Percentiles rank a stretch among this genome's conserved stretches.
Conservation (phyloP, 1,140 invertebrate species). For the Archivesica marissinica region DNA sequence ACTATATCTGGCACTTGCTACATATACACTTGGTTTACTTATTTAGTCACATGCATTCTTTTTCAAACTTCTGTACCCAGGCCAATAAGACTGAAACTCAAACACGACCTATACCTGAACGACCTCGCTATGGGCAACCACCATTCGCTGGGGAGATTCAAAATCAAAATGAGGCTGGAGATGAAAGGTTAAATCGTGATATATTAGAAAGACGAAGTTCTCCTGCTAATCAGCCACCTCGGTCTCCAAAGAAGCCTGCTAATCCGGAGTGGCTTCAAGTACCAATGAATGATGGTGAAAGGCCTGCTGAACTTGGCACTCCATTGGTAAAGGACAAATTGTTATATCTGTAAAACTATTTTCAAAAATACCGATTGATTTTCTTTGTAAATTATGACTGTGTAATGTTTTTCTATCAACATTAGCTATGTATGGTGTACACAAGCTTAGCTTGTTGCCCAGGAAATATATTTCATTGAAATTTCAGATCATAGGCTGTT, state of each 20-base stretch:
- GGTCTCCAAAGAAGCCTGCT: neutral
- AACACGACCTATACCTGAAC: slow-evolving; percentile 34
- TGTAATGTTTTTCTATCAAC: no score
- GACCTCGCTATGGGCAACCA: slow-evolving; percentile 40
- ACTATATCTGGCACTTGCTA: neutral
- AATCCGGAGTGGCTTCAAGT: neutral
- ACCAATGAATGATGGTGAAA: neutral
- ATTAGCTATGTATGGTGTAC: no score
- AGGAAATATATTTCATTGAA: no score
- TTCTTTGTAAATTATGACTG: no score
- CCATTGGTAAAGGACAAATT: slow-evolving; percentile 23
- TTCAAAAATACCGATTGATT: no score
- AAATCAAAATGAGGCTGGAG: neutral
- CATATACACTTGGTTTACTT: neutral
- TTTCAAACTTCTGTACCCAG: slow-evolving; percentile 20
- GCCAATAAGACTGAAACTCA: slow-evolving; percentile 34
- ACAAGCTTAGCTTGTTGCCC: no score
- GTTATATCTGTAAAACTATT: no score
- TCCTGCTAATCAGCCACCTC: neutral
- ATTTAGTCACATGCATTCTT: no score
- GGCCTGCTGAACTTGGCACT: neutral
- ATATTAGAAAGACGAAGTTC: neutral
- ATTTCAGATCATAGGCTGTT: no score
- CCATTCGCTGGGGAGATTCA: neutral
- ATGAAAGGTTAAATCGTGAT: neutral